Evolutionary conservation across 2,113 vertebrate genomes (phyloP).

Genomic region (Meriones unguiculatus): DNA sequence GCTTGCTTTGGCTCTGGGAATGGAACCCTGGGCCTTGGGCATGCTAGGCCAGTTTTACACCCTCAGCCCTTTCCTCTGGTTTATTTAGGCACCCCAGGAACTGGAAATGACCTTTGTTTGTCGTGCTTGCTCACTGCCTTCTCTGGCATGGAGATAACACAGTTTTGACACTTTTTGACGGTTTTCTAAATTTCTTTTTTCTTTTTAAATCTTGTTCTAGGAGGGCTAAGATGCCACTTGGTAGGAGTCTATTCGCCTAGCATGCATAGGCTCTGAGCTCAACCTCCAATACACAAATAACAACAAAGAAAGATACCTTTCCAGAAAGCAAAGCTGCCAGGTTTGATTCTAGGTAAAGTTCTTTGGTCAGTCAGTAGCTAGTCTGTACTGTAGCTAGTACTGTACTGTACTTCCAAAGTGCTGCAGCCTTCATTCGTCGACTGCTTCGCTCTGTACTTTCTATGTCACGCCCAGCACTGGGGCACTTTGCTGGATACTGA

Average conservation of each 20-base stretch:
- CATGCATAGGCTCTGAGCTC: background rate
- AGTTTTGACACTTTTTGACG: background rate
- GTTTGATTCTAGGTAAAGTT: background rate
- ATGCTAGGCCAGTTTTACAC: background rate
- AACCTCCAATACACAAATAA: background rate
- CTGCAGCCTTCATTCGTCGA: background rate
- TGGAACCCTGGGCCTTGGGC: background rate
- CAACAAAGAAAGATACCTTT: background rate
- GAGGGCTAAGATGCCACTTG: no score
- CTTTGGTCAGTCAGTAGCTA: background rate
- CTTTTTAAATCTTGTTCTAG: background rate
- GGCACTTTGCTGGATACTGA: background rate
- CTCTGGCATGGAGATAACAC: background rate
- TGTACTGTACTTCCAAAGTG: slow-evolving; percentile 31
- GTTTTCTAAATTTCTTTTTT: background rate
- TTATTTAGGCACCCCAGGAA: rapidly evolving
- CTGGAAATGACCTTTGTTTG: background rate
- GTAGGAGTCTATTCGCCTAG: background rate
- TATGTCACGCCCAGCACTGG: background rate
- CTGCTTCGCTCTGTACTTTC: background rate
- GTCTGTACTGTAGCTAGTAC: no score
- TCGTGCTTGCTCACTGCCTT: background rate
- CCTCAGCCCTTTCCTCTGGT: background rate
- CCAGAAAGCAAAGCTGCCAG: background rate
- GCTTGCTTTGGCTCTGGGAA: background rate